These are phyloP conservation scores for Stenoptilia bipunctidactyla DNA, from an alignment of 2,888 invertebrate species.

Conservation along the genomic window DNA sequence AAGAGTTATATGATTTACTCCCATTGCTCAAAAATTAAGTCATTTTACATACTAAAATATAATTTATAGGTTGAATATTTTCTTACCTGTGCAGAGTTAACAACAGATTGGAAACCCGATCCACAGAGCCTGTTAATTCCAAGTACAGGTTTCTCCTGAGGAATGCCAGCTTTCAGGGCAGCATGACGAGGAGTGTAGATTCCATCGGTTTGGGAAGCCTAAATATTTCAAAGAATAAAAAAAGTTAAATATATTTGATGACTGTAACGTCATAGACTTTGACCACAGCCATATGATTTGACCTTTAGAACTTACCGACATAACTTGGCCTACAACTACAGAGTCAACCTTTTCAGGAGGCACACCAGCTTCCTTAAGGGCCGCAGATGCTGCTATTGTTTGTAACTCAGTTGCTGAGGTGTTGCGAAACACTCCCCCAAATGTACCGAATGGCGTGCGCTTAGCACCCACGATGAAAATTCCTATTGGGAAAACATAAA, in stretches of 20 bases:
- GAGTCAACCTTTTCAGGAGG: slow-evolving; percentile 90
- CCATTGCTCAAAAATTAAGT: no score
- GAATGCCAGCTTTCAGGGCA: slow-evolving; percentile 87
- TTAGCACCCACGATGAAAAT: slow-evolving; percentile 95
- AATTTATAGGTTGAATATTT: no score
- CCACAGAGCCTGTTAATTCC: slow-evolving; percentile 96
- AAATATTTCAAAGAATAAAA: no score
- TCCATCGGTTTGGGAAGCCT: slow-evolving; percentile 86
- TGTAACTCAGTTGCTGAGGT: slow-evolving; percentile 84
- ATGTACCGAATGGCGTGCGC: slow-evolving; percentile 96
- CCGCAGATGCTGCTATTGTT: slow-evolving; percentile 83
- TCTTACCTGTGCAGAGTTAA: slow-evolving; percentile 88
- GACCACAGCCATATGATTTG: no score
- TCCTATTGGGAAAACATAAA: slow-evolving; percentile 59
- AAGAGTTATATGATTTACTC: no score
- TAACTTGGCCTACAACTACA: slow-evolving; percentile 91
- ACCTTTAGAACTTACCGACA: slow-evolving; percentile 73
- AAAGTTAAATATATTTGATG: no score
- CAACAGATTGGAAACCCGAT: slow-evolving; percentile 95
- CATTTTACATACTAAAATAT: no score
- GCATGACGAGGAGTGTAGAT: slow-evolving; percentile 90
- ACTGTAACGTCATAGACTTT: no score
- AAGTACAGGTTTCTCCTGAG: slow-evolving; percentile 85
- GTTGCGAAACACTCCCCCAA: slow-evolving; percentile 86
- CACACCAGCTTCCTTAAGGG: slow-evolving; percentile 82